Evolutionary conservation across 2,113 vertebrate species (phyloP).

Genomic region (Varanus komodoensis): DNA sequence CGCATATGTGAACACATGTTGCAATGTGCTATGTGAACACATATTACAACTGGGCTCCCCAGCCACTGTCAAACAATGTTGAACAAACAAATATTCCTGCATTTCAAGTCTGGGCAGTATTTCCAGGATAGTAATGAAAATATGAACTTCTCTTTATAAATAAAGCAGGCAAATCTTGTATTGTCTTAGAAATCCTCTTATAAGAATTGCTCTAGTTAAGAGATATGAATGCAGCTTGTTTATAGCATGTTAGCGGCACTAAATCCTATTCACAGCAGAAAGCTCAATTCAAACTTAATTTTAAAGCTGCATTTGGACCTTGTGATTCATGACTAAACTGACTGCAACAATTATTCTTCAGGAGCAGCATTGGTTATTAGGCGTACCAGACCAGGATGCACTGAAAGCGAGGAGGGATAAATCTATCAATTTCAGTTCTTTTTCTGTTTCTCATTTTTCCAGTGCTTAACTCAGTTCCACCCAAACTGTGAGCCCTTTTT

Average conservation of each 20-base stretch:
- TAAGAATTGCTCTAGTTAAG: not conserved
- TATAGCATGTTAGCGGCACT: not conserved
- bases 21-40: too few species aligned
- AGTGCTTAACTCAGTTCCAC: too few species aligned
- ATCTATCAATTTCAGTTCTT: too few species aligned
- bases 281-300: not conserved
- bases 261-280: not conserved
- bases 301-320: not conserved
- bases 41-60: not conserved
- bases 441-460: too few species aligned
- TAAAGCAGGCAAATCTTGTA: not conserved
- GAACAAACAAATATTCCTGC: not conserved
- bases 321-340: not conserved
- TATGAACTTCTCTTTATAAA: not conserved
- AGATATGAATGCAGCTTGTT: not conserved
- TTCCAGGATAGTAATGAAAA: slow-evolving; percentile 4
- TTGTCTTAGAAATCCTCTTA: not conserved
- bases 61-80: not conserved
- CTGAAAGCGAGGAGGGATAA: too few species aligned
- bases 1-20: not conserved
- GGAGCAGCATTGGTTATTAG: not conserved
- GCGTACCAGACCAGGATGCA: too few species aligned
- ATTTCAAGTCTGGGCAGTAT: not conserved
- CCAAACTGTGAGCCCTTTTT: not conserved
- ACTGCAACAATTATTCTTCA: not conserved